Percentiles rank a stretch among this genome's conserved stretches.
Conservation (phyloP, 1,140 invertebrate species). For the Eumaeus atala region DNA sequence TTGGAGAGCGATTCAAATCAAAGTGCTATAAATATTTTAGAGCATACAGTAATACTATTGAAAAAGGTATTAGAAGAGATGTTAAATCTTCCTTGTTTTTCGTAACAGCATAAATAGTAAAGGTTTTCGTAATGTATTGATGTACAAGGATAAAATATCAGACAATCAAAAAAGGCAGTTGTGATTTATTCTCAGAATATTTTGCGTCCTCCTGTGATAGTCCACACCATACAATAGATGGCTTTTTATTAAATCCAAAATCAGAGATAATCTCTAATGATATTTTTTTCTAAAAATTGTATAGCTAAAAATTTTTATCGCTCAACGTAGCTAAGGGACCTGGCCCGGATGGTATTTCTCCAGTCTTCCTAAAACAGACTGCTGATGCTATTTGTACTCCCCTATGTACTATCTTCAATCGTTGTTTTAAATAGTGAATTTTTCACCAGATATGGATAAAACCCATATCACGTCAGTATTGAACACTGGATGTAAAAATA, state of each 20-base stretch:
- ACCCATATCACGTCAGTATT: slow-evolving; percentile 15
- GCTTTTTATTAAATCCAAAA: no score
- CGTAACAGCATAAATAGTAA: neutral
- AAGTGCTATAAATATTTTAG: neutral
- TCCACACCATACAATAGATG: no score
- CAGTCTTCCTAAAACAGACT: neutral
- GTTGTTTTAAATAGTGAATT: slow-evolving; percentile 8
- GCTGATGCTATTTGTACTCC: no score
- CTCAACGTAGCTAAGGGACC: neutral
- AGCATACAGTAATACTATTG: neutral
- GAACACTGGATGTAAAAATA: slow-evolving; percentile 11
- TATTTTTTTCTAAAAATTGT: neutral
- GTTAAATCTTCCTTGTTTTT: neutral
- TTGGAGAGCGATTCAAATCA: neutral
- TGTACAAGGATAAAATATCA: neutral
- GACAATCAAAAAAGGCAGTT: slow-evolving; percentile 1
- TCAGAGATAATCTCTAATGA: neutral
- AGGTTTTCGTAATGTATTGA: no score
- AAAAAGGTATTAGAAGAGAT: neutral
- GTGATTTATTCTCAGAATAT: no score
- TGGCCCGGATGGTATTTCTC: no score
- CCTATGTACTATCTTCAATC: slow-evolving; percentile 8
- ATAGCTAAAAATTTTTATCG: neutral
- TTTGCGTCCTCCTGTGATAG: no score
- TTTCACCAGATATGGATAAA: slow-evolving; percentile 16